A percentile compares a stretch with the other conserved stretches of the same genome.
Conservation (phyloP, 2,113 vertebrate genomes). For the Todiramphus saurophagus region DNA sequence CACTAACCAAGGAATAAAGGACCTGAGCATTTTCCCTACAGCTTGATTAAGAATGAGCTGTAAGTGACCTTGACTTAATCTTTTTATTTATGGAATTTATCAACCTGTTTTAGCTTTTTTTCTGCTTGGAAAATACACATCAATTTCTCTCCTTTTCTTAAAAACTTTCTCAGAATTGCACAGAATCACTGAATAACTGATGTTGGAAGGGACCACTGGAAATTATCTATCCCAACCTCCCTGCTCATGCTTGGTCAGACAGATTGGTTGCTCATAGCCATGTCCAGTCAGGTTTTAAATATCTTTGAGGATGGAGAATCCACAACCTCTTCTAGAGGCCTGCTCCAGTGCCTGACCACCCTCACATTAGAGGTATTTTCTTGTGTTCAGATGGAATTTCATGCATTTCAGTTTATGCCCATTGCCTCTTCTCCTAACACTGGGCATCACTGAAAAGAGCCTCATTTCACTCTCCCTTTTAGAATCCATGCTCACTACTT, state of each 20-base stretch:
- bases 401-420: too few species aligned
- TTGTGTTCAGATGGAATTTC: too few species aligned
- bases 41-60: not conserved
- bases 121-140: not conserved
- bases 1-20: not conserved
- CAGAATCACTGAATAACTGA: not conserved
- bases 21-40: not conserved
- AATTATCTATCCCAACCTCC: not conserved
- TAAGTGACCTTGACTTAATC: not conserved
- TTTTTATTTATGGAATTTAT: not conserved
- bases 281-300: not conserved
- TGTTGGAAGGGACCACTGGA: not conserved
- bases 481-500: not conserved
- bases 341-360: not conserved
- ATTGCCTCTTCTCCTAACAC: too few species aligned
- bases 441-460: too few species aligned
- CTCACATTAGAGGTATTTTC: too few species aligned
- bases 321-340: not conserved
- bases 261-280: not conserved
- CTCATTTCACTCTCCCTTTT: not conserved
- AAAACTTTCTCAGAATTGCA: not conserved
- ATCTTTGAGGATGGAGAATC: not conserved
- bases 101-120: not conserved
- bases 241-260: not conserved
- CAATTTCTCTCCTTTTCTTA: not conserved